phyloP scores from a whole-genome alignment of 2,888 invertebrate species.

The Ceriagrion tenellum region DNA sequence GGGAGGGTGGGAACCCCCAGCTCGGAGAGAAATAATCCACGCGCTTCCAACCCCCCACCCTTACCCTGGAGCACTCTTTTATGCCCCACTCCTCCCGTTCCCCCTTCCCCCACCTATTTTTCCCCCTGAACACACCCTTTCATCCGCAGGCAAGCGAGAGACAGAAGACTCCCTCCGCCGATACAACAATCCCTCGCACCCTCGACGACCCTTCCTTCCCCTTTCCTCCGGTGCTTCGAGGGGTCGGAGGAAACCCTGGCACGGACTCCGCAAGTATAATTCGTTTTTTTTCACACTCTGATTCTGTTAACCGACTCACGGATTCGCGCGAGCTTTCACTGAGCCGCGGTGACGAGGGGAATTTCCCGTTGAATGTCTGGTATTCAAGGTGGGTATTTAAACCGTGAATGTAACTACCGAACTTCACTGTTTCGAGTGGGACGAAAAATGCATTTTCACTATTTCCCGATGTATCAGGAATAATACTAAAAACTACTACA shows the following conservation, averaged over 20 bases:
- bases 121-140: not conserved
- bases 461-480: no score
- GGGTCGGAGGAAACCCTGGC: not conserved
- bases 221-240: not conserved
- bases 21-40: not conserved
- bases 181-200: not conserved
- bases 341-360: not conserved
- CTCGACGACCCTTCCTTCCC: not conserved
- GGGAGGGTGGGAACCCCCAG: not conserved
- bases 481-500: no score
- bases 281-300: not conserved
- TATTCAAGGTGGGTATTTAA: no score
- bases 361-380: no score
- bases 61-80: not conserved
- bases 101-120: not conserved
- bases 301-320: not conserved
- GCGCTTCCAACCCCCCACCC: not conserved
- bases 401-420: no score
- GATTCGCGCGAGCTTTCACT: not conserved
- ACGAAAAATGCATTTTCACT: no score
- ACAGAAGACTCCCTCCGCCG: not conserved
- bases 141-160: slow-evolving; percentile 14
- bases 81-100: no score
- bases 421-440: no score
- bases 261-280: not conserved